phyloP scores from a whole-genome alignment of 1,140 invertebrate species.

The Listronotus oregonensis region DNA sequence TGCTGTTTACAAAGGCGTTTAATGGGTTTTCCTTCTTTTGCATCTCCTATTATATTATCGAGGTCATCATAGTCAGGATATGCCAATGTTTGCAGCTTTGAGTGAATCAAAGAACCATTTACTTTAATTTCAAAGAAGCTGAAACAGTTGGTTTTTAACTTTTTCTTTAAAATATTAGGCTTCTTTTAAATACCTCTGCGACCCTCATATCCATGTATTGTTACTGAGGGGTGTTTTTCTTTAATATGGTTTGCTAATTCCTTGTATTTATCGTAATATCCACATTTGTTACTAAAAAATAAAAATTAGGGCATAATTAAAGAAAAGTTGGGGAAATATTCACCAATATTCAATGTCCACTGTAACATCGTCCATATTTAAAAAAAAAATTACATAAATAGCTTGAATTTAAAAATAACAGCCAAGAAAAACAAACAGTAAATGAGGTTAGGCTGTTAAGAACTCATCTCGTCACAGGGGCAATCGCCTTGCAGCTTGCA shows the following conservation, averaged over 20 bases:
- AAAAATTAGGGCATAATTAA: too few species aligned
- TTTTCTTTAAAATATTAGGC: not conserved
- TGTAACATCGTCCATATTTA: too few species aligned
- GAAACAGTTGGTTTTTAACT: constrained; percentile 33
- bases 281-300: constrained; percentile 57
- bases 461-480: too few species aligned
- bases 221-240: constrained; percentile 53
- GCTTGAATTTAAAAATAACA: too few species aligned
- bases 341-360: too few species aligned
- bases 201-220: constrained; percentile 57
- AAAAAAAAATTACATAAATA: too few species aligned
- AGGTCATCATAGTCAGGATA: constrained; percentile 60
- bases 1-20: constrained; percentile 50
- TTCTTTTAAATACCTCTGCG: constrained; percentile 51
- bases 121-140: constrained; percentile 62
- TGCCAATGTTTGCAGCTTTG: constrained; percentile 58
- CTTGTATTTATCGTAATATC: constrained; percentile 58
- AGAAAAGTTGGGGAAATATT: too few species aligned
- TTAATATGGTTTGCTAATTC: constrained; percentile 56
- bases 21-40: constrained; percentile 45
- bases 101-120: constrained; percentile 58
- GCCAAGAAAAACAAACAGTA: too few species aligned
- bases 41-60: constrained; percentile 49
- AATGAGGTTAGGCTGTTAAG: too few species aligned
- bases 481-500: too few species aligned